Base-by-base conservation (phyloP, 1,140 invertebrate genomes). In the Tetragnatha versicolor region DNA sequence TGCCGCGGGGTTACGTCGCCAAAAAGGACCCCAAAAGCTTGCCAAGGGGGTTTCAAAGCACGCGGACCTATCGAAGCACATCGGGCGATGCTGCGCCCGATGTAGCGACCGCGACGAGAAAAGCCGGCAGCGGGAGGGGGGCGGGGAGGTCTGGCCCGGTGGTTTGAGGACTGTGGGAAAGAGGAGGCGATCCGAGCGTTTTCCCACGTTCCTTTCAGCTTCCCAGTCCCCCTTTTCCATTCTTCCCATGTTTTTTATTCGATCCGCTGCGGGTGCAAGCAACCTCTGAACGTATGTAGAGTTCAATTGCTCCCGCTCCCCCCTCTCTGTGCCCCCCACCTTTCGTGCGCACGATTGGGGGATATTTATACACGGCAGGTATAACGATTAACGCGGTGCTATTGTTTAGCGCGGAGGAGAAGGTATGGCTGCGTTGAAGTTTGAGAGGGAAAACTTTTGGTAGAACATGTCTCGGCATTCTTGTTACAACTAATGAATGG, bases 181-280 rank as follows among this genome's bases (percentile, higher is more conserved):
- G 55, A 63, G 55, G 70, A 37, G 70, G 70, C n/a, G 27, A 49
- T 33, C 27, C 37, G 1, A 51, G 63, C 9, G 6, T 49, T 63
- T 75, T 75, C 70, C 70, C 70, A 75, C 55, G 70, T 75, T 58
- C 70, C 49, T 61, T 75, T 63, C 55, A 49, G 51, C 39, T 63
- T 75, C 70, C 70, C 70, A 75, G 29, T 61, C 0, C 3, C 3
- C 55, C 55, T 70, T 51, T 51, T 51, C 25, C n/a, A 9, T 20
- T 51, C n/a, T n/a, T n/a, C n/a, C n/a, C n/a, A n/a, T n/a, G n/a
- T 65, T 65, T 63, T 63, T 65, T 45, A 17, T 29, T 17, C 12
- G 10, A 65, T 53, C 29, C 47, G 49, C 63, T 2, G 25, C 66
- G 47, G 47, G 31, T 70, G 49, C 25, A 25, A 37, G 47, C 66